Base-by-base conservation (phyloP, 2,888 invertebrate genomes). In the Odontomyia ornata region DNA sequence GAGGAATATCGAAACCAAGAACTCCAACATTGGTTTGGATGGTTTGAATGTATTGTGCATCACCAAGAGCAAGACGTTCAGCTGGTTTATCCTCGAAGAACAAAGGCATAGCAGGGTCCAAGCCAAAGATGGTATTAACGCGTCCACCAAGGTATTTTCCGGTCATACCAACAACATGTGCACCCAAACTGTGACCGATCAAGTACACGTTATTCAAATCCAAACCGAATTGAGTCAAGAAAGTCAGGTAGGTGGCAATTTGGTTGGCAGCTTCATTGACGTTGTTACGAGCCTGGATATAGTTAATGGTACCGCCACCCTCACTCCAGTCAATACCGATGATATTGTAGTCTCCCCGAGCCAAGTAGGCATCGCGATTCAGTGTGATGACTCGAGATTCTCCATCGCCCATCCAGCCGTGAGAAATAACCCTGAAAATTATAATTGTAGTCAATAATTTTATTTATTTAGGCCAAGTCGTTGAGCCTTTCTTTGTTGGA, bases 241-340 rank as follows among this genome's bases (percentile, higher is more conserved):
- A 67, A 25, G 77, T 76, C 18, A 79, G 57, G 1, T 77, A 72
- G 47, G 23, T 15, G 1, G 78, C 77, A 21, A 77, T 15, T n/a
- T 73, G 60, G 64, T 46, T 25, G 11, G 77, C 79, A 69, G 78
- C 79, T 28, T 67, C 46, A 4, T 60, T 36, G 11, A 78, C 52
- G 30, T 75, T 47, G 25, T 88, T 88, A 79, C 89, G 88, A 5
- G 89, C 88, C 18, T 87, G 81, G 62, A 88, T 84, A 79, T 89
- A 89, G 80, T 89, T 89, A 0, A 88, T 88, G 80, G 88, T 89
- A 11, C 76, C 25, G 0, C 89, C 89, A 0, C 88, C 88, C 1
- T 84, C 85, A 2, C 88, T 87, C 89, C 89, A 90, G 80, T 90
- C 89, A 11, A 89, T 88, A 0, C 88, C 88, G 64, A 90, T 87